Evolutionary conservation across 37 sponge, comb jelly and placozoan genomes (phyloP), one percentile per base, ranked within the genome.

Genomic region (Aplysina aerophoba): DNA sequence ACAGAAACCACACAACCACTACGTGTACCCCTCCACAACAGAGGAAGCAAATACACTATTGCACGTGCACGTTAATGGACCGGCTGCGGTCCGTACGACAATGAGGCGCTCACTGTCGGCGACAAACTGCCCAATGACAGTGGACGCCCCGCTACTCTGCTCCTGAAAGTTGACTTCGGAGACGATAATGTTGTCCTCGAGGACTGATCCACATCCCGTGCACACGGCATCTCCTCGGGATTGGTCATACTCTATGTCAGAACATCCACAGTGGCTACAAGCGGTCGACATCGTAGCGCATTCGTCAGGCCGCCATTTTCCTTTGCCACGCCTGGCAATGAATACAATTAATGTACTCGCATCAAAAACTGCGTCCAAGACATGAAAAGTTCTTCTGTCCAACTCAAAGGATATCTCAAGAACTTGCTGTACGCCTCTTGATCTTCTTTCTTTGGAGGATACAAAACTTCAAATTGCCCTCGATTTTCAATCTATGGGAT

Each of bases 171-270:
- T 87, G 21, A 97, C 88, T 61, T 97, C 98, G 0, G 91, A 90
- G 15, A 97, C 98, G 50, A 97, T 97, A 21, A 93, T 95, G 67
- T 88, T 91, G 61, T 99, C 99, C 78, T 97, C 97, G 40, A 95
- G 89, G 15, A 99, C 99, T n/a, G 90, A 90, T 0, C 99, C 99
- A 81, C 99, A 99, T 25, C 85, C 85, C 38, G 94, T 95, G 84
- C 99, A 99, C 15, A 97, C 96, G 30, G 94, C 91, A 85, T 99
- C 98, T 6, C 99, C 99, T 19, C 96, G 80, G 27, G 96, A 91
- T 24, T 85, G 83, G 81, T 98, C 98, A 54, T 95, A 88, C 78
- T 98, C 98, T 4, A 98, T 94, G 15, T 98, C 96, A 3, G 91
- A 87, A 4, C 96, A 89, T 3, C 98, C 98, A 87, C 98, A 98